Base-by-base conservation (phyloP, 2,797 vertebrate genomes). In the Bradypodion ventrale region DNA sequence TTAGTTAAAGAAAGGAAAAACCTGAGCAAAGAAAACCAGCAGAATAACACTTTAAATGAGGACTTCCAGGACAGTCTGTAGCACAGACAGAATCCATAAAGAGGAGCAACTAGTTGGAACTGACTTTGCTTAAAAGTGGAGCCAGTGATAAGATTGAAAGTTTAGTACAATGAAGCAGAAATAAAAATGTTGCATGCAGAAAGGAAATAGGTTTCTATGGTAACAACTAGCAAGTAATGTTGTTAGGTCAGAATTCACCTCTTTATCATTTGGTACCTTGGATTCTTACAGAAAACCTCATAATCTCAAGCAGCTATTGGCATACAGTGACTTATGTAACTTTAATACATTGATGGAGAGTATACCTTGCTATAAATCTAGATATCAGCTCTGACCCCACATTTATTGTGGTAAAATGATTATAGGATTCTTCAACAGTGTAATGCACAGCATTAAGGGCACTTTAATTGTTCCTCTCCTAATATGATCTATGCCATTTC, bases 181-280 rank as follows among this genome's bases (percentile, higher is more conserved):
- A 29, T 7, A 16, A 74, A 15, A 46, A 46, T 4, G n/a, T n/a
- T n/a, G n/a, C n/a, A n/a, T n/a, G n/a, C n/a, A n/a, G n/a, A n/a
- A 74, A 56, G 32, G 32, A 52, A 76, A 82, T 69, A 74, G 75
- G 82, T 68, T 37, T 63, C 49, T 73, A 81, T 52, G 5, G 13
- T n/a, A 66, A 42, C 27, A 52, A 37, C 81, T 70, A 89, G 80
- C 75, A 66, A 77, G 40, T 56, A 85, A 87, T 70, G 37, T 42
- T 74, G 32, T 29, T 29, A 0, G 29, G 80, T 65, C 44, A 74
- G 44, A 74, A 74, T 19, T 74, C 46, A 56, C n/a, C 49, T 56
- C 2, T 75, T 37, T 59, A 86, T 84, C 69, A 76, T 72, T 66
- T n/a, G n/a, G n/a, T n/a, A n/a, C n/a, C n/a, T n/a, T n/a, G n/a